These are phyloP conservation scores for Avahi laniger DNA, from an alignment of 2,797 vertebrate genomes.

Conservation along the genomic window DNA sequence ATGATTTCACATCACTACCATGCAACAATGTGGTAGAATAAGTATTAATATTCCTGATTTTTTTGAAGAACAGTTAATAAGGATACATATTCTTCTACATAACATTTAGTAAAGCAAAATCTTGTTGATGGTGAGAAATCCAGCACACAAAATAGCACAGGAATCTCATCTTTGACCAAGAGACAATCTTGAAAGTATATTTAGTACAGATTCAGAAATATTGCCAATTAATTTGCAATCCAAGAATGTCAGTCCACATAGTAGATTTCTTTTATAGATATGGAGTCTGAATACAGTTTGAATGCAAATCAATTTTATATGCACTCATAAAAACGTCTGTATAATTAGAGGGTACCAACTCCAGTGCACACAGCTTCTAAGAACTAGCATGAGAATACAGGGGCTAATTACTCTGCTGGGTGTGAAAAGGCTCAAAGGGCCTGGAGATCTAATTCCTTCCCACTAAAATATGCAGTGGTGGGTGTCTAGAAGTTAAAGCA, in stretches of 20 bases:
- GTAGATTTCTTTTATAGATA: constrained; percentile 47
- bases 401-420: constrained; percentile 20
- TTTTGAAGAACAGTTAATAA: not conserved
- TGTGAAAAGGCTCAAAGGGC: not conserved
- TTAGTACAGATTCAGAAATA: not conserved
- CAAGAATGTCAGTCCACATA: not conserved
- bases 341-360: constrained; percentile 60
- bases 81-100: not conserved
- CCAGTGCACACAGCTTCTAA: not conserved
- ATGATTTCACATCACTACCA: not conserved
- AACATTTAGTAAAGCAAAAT: not conserved
- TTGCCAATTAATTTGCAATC: constrained; percentile 29
- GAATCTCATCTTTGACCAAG: not conserved
- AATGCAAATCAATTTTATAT: constrained; percentile 60
- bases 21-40: not conserved
- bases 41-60: not conserved
- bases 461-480: not conserved
- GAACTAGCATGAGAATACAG: not conserved
- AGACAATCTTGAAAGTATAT: not conserved
- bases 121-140: not conserved
- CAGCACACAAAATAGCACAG: not conserved
- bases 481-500: constrained; percentile 16
- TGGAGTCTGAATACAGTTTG: not conserved
- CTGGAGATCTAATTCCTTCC: constrained; percentile 29
- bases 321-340: constrained; percentile 51